These are phyloP conservation scores for Myrmophylax atrothorax DNA, from an alignment of 2,113 vertebrate species.

Conservation along the genomic window DNA sequence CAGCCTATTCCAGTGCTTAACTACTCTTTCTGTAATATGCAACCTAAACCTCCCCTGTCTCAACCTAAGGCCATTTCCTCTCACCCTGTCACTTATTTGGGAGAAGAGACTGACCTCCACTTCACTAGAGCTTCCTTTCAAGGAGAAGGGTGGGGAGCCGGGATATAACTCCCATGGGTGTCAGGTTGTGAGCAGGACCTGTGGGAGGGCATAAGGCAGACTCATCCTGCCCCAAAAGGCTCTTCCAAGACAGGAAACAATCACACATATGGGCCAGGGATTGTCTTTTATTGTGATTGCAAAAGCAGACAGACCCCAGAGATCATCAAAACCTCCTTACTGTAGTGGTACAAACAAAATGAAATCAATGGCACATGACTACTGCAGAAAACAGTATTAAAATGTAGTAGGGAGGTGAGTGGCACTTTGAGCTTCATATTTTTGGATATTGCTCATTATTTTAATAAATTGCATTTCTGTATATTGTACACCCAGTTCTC, in stretches of 20 bases:
- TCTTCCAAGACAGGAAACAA: neutral
- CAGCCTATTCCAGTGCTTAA: neutral
- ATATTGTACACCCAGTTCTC: neutral
- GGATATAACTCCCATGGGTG: accelerated
- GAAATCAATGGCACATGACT: neutral
- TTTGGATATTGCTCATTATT: neutral
- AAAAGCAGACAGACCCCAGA: neutral
- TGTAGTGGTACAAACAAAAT: neutral
- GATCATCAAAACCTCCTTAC: neutral
- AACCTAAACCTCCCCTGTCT: neutral
- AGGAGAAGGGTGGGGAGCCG: neutral
- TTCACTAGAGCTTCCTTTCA: neutral
- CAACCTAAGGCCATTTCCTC: neutral
- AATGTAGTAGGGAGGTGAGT: neutral
- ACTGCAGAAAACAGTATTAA: neutral
- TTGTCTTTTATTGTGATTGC: neutral
- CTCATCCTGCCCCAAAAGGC: neutral
- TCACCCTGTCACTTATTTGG: neutral
- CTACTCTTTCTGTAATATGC: neutral
- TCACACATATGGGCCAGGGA: neutral
- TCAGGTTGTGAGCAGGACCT: neutral
- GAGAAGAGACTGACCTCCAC: neutral
- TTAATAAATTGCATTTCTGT: neutral
- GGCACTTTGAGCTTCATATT: neutral
- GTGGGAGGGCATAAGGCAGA: neutral